Percentiles rank a stretch among this genome's conserved stretches.
Conservation (phyloP, 2,888 invertebrate species). For the Cheilosia impressa region DNA sequence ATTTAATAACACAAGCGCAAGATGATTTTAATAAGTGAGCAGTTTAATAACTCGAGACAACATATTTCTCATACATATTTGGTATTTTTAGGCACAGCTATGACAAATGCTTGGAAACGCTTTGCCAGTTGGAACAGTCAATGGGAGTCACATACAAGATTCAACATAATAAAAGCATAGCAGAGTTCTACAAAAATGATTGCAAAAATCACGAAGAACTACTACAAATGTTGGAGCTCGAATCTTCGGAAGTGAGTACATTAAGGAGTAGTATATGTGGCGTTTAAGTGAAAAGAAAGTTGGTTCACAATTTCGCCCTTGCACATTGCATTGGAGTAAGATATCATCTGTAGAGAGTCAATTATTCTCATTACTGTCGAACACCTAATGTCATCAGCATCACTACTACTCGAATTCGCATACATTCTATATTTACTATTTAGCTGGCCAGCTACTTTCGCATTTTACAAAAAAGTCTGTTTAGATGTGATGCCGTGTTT, state of each 20-base stretch:
- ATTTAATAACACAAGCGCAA: conserved; percentile 80
- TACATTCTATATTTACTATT: no score
- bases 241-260: conserved; percentile 76
- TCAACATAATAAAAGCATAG: conserved; percentile 91
- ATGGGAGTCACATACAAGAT: conserved; percentile 78
- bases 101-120: conserved; percentile 80
- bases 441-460: no score
- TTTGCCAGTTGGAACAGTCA: conserved; percentile 79
- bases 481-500: no score
- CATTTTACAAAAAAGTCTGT: no score
- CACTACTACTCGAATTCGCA: no score
- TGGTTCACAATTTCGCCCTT: no score
- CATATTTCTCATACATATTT: background rate
- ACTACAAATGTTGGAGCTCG: conserved; percentile 87
- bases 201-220: conserved; percentile 90
- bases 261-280: no score
- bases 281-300: no score
- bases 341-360: no score
- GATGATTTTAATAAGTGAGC: conserved; percentile 81
- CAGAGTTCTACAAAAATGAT: conserved; percentile 90
- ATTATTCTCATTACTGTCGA: no score
- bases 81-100: conserved; percentile 78
- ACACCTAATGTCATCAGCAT: no score
- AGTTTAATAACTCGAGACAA: background rate
- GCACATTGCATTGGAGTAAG: no score